These are phyloP conservation scores for Monopterus albus DNA, from an alignment of 2,113 vertebrate genomes.

Conservation along the genomic window DNA sequence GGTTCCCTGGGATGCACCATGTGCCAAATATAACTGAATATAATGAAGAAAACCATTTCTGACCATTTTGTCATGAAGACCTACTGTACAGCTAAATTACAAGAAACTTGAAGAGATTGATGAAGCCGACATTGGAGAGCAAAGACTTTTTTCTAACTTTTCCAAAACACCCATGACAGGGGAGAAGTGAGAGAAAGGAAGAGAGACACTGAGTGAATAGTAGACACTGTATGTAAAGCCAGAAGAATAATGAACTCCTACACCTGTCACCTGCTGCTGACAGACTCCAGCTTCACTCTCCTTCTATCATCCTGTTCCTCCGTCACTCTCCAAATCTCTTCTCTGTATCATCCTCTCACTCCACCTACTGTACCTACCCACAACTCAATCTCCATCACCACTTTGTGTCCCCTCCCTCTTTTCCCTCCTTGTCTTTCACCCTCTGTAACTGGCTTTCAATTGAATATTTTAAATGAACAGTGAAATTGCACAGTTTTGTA, in stretches of 20 bases:
- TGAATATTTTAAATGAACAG: conserved; percentile 52
- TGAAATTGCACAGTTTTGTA: conserved; percentile 12
- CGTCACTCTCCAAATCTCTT: conserved; percentile 36
- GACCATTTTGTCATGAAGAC: background rate
- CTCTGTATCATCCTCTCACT: conserved; percentile 11
- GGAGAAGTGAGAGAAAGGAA: background rate
- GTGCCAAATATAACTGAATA: background rate
- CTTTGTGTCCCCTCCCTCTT: background rate
- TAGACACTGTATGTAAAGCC: conserved; percentile 7
- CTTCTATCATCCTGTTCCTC: conserved; percentile 26
- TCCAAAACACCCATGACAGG: background rate
- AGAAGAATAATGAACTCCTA: conserved; percentile 39
- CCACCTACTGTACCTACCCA: conserved; percentile 13
- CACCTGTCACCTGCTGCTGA: conserved; percentile 36
- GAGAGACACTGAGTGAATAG: background rate
- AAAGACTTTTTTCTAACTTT: background rate
- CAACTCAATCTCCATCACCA: conserved; percentile 16
- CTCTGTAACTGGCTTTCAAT: conserved; percentile 1
- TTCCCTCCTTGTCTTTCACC: background rate
- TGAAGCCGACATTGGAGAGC: no score
- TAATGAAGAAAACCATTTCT: background rate
- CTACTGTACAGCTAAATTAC: background rate
- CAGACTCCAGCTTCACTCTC: conserved; percentile 24
- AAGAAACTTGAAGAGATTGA: no score
- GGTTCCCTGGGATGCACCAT: background rate